Base-by-base conservation (phyloP, 2,797 vertebrate species). In the Syngnathus acus region DNA sequence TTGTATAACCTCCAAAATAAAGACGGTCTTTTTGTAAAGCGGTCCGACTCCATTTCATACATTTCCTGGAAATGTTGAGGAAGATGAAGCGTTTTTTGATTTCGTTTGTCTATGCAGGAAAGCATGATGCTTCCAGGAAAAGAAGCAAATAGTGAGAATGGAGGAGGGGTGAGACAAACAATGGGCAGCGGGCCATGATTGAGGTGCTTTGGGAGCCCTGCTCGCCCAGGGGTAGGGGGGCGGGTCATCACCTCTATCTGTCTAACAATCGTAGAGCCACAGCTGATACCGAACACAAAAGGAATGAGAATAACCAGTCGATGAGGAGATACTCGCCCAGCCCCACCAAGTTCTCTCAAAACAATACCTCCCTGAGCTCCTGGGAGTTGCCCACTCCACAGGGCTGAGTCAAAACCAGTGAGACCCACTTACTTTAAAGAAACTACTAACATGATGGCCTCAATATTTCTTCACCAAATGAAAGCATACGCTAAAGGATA, bases 351-450 rank as follows among this genome's bases (percentile, higher is more conserved):
- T 65, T 78, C 79, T 64, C 78, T 64, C 78, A 87, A 84, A 87
- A 86, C 82, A 84, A 89, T 86, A 83, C 79, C 71, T 68, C 63
- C 21, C 43, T 65, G 72, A 83, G 75, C 84, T 75, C 75, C 79
- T 76, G 77, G 86, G 84, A 83, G 78, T 84, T 83, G 80, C 82
- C 88, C 87, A 84, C 87, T 85, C 86, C 83, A 86, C 87, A 81
- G 76, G 72, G 79, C 65, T 69, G 55, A 73, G 76, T 75, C 81
- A 71, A 79, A 75, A 68, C 77, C 57, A 62, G 40, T 19, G 55
- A 72, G 71, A 75, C 71, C 48, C 63, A 54, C 55, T 70, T 57
- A 63, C 32, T 58, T 75, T 78, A 81, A 89, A 82, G 58, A 54
- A 54, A 26, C 5, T 23, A 4, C 19, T 23, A 37, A 37, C 14